Evolutionary conservation across 2,113 vertebrate genomes (phyloP).

Genomic region (Himantopus leucocephalus): DNA sequence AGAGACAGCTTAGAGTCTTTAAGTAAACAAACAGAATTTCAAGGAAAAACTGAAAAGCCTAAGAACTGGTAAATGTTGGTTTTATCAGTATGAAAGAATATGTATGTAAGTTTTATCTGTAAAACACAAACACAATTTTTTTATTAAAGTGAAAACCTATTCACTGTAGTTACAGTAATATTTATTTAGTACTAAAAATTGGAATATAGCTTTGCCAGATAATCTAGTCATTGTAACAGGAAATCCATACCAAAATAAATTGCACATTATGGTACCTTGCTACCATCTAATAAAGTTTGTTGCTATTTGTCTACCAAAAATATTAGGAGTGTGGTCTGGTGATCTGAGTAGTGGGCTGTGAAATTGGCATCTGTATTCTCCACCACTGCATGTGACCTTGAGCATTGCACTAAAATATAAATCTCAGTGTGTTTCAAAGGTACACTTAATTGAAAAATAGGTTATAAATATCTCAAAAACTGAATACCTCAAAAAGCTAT

Average conservation of each 20-base stretch:
- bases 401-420: background rate
- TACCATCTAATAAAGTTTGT: background rate
- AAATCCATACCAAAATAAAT: slow-evolving; percentile 21
- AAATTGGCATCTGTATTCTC: background rate
- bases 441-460: background rate
- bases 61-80: background rate
- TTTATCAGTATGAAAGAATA: background rate
- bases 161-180: background rate
- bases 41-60: background rate
- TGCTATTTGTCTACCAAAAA: slow-evolving; percentile 26
- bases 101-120: background rate
- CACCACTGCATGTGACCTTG: background rate
- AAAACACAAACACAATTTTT: background rate
- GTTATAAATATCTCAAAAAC: background rate
- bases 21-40: background rate
- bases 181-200: background rate
- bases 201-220: background rate
- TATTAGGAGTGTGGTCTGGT: background rate
- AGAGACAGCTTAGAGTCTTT: background rate
- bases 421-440: background rate
- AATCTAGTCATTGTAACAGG: background rate
- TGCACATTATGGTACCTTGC: background rate
- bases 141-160: background rate
- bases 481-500: background rate
- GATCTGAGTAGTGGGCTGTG: slow-evolving; percentile 8